A percentile compares a stretch with the other conserved stretches of the same genome.
Evolutionary conservation across 2,888 invertebrate genomes (phyloP).

Genomic region (Digitonthophagus gazella): DNA sequence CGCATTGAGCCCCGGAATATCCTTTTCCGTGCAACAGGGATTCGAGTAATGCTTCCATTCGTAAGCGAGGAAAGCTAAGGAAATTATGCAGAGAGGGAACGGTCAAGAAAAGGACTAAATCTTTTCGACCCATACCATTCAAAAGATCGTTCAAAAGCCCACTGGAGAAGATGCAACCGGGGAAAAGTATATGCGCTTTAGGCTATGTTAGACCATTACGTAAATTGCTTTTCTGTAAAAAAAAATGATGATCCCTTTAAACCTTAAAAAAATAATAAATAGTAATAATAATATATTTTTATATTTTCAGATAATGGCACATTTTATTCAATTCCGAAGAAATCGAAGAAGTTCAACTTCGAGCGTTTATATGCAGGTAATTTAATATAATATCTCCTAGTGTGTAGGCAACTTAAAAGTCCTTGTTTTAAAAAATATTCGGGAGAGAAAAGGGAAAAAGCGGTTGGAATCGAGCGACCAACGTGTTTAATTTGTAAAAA

Average conservation of each 20-base stretch:
- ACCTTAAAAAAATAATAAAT: neutral
- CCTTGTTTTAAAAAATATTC: too few species aligned
- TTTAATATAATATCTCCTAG: neutral
- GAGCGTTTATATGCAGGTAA: slow-evolving; percentile 41
- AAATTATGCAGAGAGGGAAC: neutral
- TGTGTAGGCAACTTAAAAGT: neutral
- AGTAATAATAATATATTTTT: slow-evolving; percentile 1
- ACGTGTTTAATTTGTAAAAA: neutral
- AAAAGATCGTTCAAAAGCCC: neutral
- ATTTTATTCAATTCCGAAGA: slow-evolving; percentile 38
- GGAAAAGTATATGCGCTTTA: neutral
- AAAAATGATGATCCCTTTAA: neutral
- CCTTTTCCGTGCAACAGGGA: neutral
- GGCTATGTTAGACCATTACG: neutral
- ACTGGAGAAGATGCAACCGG: neutral
- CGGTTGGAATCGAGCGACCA: too few species aligned
- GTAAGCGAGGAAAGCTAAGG: neutral
- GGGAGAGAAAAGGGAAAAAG: too few species aligned
- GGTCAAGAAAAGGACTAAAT: neutral
- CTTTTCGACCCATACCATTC: neutral
- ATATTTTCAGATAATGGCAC: slow-evolving; percentile 31
- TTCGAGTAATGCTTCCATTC: neutral
- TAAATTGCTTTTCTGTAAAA: neutral
- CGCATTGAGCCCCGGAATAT: neutral
- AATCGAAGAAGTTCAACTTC: slow-evolving; percentile 37